Evolutionary conservation across 2,113 vertebrate genomes (phyloP).

Genomic region (Manacus vitellinus): DNA sequence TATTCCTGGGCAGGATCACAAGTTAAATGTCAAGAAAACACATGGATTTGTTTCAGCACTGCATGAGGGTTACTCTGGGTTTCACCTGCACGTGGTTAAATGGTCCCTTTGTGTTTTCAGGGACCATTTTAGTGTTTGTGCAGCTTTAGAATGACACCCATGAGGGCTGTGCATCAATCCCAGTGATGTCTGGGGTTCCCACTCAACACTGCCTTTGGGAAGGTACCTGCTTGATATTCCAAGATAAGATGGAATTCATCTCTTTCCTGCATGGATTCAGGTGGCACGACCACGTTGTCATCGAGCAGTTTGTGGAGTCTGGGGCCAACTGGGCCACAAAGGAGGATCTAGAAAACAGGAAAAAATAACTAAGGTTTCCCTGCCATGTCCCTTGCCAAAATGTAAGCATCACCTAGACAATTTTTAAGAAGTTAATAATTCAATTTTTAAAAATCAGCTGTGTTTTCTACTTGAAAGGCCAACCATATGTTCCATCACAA

Average conservation of each 20-base stretch:
- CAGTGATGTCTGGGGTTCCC: neutral
- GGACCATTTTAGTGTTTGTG: neutral
- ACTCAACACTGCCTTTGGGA: neutral
- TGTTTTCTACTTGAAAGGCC: neutral
- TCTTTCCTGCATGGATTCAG: constrained; percentile 88
- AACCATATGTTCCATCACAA: neutral
- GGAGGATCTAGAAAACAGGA: constrained; percentile 81
- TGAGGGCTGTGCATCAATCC: neutral
- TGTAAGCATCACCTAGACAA: neutral
- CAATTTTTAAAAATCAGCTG: neutral
- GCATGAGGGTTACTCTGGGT: neutral
- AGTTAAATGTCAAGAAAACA: neutral
- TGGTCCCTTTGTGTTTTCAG: neutral
- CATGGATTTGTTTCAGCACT: neutral
- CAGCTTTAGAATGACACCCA: neutral
- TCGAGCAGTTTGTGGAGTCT: constrained; percentile 95
- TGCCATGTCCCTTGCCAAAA: neutral
- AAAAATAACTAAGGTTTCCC: neutral
- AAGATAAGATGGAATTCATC: constrained; percentile 97
- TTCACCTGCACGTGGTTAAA: neutral
- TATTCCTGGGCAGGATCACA: neutral
- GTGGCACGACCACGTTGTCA: constrained; percentile 90
- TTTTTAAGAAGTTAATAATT: neutral
- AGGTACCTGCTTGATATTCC: constrained; percentile 93
- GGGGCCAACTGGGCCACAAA: constrained; percentile 94